Conservation (phyloP, 1,140 invertebrate genomes). For the Microvelia longipes region DNA sequence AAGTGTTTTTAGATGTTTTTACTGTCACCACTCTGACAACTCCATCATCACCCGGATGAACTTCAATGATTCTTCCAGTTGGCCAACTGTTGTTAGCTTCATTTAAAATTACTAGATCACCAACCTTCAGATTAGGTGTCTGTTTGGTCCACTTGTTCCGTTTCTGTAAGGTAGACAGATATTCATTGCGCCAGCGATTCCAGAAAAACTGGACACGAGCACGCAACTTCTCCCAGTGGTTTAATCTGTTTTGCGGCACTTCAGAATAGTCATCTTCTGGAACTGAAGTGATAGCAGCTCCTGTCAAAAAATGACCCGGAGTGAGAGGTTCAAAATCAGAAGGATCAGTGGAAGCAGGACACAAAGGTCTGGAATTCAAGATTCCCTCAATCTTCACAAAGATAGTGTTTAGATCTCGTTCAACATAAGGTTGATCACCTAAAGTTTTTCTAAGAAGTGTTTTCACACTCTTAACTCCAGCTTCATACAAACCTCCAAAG, state of each 20-base stretch:
- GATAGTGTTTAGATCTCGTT: slow-evolving; percentile 16
- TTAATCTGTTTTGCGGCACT: slow-evolving; percentile 13
- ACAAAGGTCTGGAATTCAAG: slow-evolving; percentile 17
- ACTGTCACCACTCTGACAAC: slow-evolving; percentile 27
- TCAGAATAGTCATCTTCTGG: slow-evolving; percentile 11
- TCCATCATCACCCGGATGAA: slow-evolving; percentile 27
- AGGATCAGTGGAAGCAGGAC: slow-evolving; percentile 11
- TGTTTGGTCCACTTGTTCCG: slow-evolving; percentile 21
- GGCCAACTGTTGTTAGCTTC: slow-evolving; percentile 27
- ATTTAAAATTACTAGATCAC: slow-evolving; percentile 25
- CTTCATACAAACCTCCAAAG: no score
- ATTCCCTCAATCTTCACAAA: slow-evolving; percentile 18
- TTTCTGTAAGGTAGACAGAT: slow-evolving; percentile 22
- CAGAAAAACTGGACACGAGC: slow-evolving; percentile 24
- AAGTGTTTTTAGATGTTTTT: slow-evolving; percentile 18
- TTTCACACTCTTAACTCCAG: no score
- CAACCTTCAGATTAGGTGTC: slow-evolving; percentile 4
- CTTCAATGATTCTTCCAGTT: slow-evolving; percentile 25
- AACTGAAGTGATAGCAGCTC: slow-evolving; percentile 13
- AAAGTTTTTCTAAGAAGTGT: no score
- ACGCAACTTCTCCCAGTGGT: slow-evolving; percentile 19
- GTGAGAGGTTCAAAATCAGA: slow-evolving; percentile 13
- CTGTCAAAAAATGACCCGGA: slow-evolving; percentile 24
- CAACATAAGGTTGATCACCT: no score
- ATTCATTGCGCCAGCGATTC: slow-evolving; percentile 25